Base-by-base conservation (phyloP, 2,113 vertebrate genomes). In the Grallaria varia region DNA sequence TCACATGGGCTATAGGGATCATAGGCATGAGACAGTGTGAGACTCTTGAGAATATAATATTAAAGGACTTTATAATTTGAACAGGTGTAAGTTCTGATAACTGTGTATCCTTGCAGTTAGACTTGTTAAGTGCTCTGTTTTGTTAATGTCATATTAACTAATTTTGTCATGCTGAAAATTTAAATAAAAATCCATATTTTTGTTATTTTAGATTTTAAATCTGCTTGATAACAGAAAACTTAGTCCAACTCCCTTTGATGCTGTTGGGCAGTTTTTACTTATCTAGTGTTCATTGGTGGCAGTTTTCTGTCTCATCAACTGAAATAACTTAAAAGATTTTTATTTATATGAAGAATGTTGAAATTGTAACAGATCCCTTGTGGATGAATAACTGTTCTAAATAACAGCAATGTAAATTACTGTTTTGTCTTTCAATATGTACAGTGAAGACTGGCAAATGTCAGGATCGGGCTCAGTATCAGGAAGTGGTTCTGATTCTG, bases 391-490 rank as follows among this genome's bases (percentile, higher is more conserved):
- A 18, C 11, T 60, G 14, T 44, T 88, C 9, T 39, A 40, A 84
- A n/a, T 50, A 17, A 19, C 39, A 40, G 6, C 17, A 71, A 9
- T 8, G 3, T 74, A 31, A 80, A 47, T 73, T 87, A 71, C 31
- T 83, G 40, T 82, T 94, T 56, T 92, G 56, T 95, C 55, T 95
- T 87, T 96, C n/a, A 89, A 94, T 87, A 18, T 75, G 9, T 97
- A 28, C 88, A 98, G 98, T 97, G 98, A 98, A 97, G 98, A 98
- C 66, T 98, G 98, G 98, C 98, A 98, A 64, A 98, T 98, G 98
- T 99, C 99, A 12, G 98, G 98, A 59, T 99, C 99, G n/a, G 99
- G 98, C 71, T 99, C 98, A 14, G 81, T 90, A 8, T 98, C 98
- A 0, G 98, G 97, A 85, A 98, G 98, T 80, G 98, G 97, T 95